Conservation (phyloP, 2,888 invertebrate species). For the Sympetrum striolatum region DNA sequence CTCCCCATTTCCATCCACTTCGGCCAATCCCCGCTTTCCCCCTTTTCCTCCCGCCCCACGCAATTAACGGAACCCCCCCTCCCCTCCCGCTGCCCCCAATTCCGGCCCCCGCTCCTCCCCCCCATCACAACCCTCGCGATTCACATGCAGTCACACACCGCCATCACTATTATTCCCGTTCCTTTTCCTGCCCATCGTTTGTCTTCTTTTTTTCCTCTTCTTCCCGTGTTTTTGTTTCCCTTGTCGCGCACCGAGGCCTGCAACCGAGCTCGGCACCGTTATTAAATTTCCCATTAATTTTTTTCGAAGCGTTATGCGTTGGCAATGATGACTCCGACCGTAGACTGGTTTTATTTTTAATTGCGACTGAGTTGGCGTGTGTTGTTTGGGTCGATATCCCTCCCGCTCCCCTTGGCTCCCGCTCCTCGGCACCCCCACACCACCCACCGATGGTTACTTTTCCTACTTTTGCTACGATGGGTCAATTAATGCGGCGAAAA, state of each 20-base stretch:
- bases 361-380: conserved; percentile 35
- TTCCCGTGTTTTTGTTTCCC: conserved; percentile 29
- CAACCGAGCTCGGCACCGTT: conserved; percentile 37
- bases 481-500: not conserved
- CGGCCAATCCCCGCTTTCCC: not conserved
- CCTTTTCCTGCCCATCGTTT: not conserved
- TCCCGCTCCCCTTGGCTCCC: not conserved
- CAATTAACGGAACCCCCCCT: conserved; percentile 3
- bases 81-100: not conserved
- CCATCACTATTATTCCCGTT: not conserved
- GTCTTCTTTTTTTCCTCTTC: not conserved
- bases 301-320: conserved; percentile 41
- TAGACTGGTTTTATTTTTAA: conserved; percentile 38
- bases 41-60: not conserved
- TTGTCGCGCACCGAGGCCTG: conserved; percentile 33
- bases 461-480: not conserved
- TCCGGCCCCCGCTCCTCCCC: not conserved
- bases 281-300: conserved; percentile 44
- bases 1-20: not conserved
- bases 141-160: not conserved
- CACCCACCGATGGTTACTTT: not conserved
- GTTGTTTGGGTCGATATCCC: conserved; percentile 13
- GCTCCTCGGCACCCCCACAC: too few relatives aligned
- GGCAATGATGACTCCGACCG: conserved; percentile 40
- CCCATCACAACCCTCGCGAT: not conserved